Base-by-base conservation (phyloP, 2,797 vertebrate species). In the Salarias fasciatus region DNA sequence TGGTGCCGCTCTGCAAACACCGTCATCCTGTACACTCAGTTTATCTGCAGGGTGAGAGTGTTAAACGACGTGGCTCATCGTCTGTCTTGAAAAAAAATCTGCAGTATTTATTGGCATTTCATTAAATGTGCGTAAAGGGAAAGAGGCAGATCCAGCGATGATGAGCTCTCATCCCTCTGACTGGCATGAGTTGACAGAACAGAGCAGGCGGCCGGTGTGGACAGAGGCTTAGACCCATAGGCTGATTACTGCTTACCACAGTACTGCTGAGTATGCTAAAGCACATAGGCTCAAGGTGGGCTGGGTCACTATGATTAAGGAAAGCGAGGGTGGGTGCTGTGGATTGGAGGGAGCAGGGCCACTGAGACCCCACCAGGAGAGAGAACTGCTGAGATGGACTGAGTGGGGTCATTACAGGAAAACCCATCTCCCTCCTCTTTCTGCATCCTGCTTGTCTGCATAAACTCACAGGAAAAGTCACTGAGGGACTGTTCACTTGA, bases 171-270 rank as follows among this genome's bases (percentile, higher is more conserved):
- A 54, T 79, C 61, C 24, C 15, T 71, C 40, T 38, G 53, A 53
- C 74, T 74, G 50, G 61, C 61, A 76, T 80, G 59, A 60, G 71
- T 70, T 67, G 75, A 77, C 72, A 53, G 77, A 70, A 61, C 47
- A 80, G 69, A 31, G 24, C 57, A 64, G 69, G 24, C 57, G 64
- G 69, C 48, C 63, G 61, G 58, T 57, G 55, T 56, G 35, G 49
- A 47, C 76, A 81, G 70, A 82, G 66, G 85, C 84, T 89, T 88
- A 89, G 68, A 78, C 69, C 60, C 59, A 85, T 85, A 88, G 88
- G 86, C 89, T 89, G 89, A 91, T 90, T 88, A 90, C 88, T 86
- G 86, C 90, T 91, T 86, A 86, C 85, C 58, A 52, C 76, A 64
- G 78, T 69, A 84, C 72, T 91, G 89, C 89, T 89, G 88, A 91